Evolutionary conservation across 2,888 invertebrate species (phyloP).

Genomic region (Tipula confusa): DNA sequence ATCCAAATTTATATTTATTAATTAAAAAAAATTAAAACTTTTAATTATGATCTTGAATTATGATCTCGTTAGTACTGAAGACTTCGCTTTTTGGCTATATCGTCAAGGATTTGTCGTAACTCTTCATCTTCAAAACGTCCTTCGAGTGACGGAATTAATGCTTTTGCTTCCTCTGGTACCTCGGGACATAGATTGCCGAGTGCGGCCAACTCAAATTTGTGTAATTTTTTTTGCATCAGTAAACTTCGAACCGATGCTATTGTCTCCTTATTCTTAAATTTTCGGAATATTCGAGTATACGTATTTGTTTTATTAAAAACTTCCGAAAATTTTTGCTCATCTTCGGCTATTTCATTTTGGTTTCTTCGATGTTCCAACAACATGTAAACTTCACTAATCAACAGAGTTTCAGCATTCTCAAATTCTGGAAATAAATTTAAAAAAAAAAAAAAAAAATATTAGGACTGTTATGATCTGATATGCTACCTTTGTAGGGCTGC

Average conservation of each 20-base stretch:
- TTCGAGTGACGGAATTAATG: constrained; percentile 93
- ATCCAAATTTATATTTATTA: not conserved
- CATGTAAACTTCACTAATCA: constrained; percentile 96
- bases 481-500: no score
- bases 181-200: constrained; percentile 98
- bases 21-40: not conserved
- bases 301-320: constrained; percentile 97
- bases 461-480: not conserved
- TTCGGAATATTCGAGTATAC: constrained; percentile 92
- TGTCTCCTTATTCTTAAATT: constrained; percentile 97
- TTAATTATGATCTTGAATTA: not conserved
- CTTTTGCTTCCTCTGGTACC: constrained; percentile 96
- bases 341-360: constrained; percentile 97
- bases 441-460: constrained; percentile 35
- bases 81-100: constrained; percentile 96
- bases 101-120: constrained; percentile 91
- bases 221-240: constrained; percentile 88
- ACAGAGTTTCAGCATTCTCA: constrained; percentile 94
- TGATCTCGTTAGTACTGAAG: constrained; percentile 74
- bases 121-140: constrained; percentile 98
- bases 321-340: constrained; percentile 96
- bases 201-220: constrained; percentile 97
- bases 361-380: constrained; percentile 93
- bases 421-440: constrained; percentile 65
- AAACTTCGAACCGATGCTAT: constrained; percentile 93